A percentile compares a stretch with the other conserved stretches of the same genome.
These are phyloP conservation scores for Phoeniculus purpureus DNA, from an alignment of 2,797 vertebrate species.

Conservation along the genomic window DNA sequence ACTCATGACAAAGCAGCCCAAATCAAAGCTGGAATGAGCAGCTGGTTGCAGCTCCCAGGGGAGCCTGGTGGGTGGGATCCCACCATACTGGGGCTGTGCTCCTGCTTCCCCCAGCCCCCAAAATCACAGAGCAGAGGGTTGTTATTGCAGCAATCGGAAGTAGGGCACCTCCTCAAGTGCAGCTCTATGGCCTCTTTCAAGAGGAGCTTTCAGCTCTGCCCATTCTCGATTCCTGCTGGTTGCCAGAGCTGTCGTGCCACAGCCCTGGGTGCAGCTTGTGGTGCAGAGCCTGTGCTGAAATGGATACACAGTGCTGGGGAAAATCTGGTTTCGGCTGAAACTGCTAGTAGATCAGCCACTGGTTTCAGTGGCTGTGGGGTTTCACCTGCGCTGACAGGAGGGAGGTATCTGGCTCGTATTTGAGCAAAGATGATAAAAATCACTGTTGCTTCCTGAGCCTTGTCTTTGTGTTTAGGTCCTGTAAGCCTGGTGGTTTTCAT, in stretches of 20 bases:
- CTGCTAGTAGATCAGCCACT: neutral
- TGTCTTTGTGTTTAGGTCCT: neutral
- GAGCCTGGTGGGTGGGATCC: fast-evolving
- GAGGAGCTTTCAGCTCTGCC: neutral
- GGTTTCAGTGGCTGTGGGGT: fast-evolving
- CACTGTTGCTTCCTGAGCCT: neutral
- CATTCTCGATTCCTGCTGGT: neutral
- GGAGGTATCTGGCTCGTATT: neutral
- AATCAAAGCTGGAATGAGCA: fast-evolving
- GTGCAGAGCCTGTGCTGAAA: neutral
- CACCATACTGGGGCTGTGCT: fast-evolving
- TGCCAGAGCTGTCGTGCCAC: neutral
- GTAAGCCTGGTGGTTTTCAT: neutral
- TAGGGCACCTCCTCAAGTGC: fast-evolving
- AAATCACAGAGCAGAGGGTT: neutral
- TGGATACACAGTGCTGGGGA: neutral
- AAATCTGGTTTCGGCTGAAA: neutral
- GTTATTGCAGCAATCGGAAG: neutral
- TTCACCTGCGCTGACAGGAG: neutral
- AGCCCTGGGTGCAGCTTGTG: neutral
- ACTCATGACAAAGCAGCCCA: neutral
- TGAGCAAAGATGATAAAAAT: neutral
- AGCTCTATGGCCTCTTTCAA: neutral
- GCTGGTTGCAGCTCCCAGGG: neutral
- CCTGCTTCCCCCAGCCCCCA: neutral